These are phyloP conservation scores for Centrocercus urophasianus DNA, from an alignment of 2,113 vertebrate genomes.

Conservation along the genomic window DNA sequence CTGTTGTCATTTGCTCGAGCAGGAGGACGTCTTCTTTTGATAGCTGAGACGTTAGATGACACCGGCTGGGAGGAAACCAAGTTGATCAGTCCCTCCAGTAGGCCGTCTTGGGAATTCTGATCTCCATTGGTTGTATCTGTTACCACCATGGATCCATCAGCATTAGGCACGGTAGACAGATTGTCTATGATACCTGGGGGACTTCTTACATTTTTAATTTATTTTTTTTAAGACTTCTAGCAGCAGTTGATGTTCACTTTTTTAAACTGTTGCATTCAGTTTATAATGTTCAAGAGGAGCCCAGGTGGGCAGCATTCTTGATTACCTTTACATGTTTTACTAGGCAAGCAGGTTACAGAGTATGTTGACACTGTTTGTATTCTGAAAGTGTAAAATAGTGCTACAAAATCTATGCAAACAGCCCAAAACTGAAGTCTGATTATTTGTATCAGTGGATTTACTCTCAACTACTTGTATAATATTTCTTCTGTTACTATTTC, in stretches of 20 bases:
- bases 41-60: too few species aligned
- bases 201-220: neutral
- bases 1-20: too few species aligned
- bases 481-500: neutral
- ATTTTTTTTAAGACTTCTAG: neutral
- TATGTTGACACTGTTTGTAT: neutral
- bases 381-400: neutral
- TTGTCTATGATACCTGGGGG: too few species aligned
- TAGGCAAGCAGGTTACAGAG: neutral
- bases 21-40: too few species aligned
- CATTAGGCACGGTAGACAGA: too few species aligned
- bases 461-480: neutral
- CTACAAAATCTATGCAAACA: neutral
- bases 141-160: too few species aligned
- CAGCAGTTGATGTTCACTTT: neutral
- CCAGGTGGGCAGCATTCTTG: neutral
- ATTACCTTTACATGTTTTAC: neutral
- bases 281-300: neutral
- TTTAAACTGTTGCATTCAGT: neutral
- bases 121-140: too few species aligned
- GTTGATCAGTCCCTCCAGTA: too few species aligned
- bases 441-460: neutral
- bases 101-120: too few species aligned
- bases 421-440: neutral
- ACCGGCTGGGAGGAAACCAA: too few species aligned